Evolutionary conservation across 2,113 vertebrate species (phyloP).

Genomic region (Phalacrocorax pelagicus): DNA sequence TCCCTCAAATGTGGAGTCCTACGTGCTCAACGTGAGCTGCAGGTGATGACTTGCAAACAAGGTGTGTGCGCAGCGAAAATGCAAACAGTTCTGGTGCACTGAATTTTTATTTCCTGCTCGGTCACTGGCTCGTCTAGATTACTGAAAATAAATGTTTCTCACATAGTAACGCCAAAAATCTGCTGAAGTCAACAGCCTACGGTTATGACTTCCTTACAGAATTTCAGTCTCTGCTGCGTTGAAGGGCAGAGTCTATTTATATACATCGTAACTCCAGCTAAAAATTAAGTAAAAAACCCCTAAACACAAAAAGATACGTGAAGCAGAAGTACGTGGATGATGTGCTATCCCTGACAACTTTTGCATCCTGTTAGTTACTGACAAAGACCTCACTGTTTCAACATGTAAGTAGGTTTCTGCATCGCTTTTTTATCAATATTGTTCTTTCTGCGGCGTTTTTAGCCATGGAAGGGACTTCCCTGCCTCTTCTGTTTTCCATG

Average conservation of each 20-base stretch:
- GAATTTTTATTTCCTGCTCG: background rate
- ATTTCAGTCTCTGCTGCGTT: background rate
- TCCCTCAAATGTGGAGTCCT: background rate
- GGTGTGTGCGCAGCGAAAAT: background rate
- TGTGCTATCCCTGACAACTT: background rate
- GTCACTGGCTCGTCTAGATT: background rate
- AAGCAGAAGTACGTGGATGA: background rate
- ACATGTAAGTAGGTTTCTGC: background rate
- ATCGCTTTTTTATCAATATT: background rate
- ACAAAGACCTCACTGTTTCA: background rate
- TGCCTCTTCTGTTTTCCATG: background rate
- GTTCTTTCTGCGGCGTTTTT: background rate
- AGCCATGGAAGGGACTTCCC: background rate
- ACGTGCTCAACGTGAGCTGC: background rate
- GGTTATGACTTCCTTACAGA: background rate
- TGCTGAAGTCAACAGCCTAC: background rate
- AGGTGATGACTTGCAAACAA: background rate
- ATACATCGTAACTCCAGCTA: background rate
- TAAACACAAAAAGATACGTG: background rate
- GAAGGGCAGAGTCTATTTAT: background rate
- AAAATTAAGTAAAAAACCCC: background rate
- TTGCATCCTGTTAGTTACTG: background rate
- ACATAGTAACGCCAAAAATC: slow-evolving; percentile 13
- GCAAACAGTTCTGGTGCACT: background rate
- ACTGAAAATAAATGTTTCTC: background rate